Base-by-base conservation (phyloP, 1,140 invertebrate genomes). In the Zaprionus ornatus region DNA sequence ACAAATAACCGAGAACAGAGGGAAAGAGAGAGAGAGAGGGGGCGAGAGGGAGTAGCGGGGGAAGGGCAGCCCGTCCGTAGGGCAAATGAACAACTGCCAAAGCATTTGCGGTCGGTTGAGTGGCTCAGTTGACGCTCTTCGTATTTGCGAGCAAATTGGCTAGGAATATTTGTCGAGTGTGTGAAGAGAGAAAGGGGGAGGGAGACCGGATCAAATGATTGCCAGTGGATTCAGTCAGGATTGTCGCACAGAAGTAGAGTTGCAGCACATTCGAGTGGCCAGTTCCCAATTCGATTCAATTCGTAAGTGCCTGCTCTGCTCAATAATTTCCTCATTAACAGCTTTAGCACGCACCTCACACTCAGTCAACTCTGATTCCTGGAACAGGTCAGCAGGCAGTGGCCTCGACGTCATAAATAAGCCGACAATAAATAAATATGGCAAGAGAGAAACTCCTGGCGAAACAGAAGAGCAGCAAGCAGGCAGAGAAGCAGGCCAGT, bases 301-400 rank as follows among this genome's bases (percentile, higher is more conserved):
- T 9, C 61, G 27, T 42, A 42, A 76, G 54, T 48, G 66, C 42
- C 74, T 27, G 42, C 48, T 64, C 74, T 32, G 42, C 63, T 71
- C 63, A 71, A 79, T 80, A 74, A 82, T 88, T 83, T 73, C 54
- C 77, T 75, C 77, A 88, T 87, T 88, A 87, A 77, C 72, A 84
- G 80, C 80, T 63, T 48, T 66, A 66, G 77, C 69, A 84, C 70
- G 74, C 83, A 45, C 37, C 59, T 45, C 40, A 45, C n/a, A 45
- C 45, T 40, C 37, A 40, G 15, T 10, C 37, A 15, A 13, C 45
- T 10, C 7, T 21, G 17, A 50, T 50, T 23, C 10, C 45, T 21
- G 45, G 9, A 12, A 3, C 68, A 70, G 82, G 78, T 81, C 78
- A 62, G 40, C 15, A 37, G 45, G 50, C 52, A 60, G 25, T 62